Base-by-base conservation (phyloP, 2,113 vertebrate genomes). In the Tupaia chinensis region DNA sequence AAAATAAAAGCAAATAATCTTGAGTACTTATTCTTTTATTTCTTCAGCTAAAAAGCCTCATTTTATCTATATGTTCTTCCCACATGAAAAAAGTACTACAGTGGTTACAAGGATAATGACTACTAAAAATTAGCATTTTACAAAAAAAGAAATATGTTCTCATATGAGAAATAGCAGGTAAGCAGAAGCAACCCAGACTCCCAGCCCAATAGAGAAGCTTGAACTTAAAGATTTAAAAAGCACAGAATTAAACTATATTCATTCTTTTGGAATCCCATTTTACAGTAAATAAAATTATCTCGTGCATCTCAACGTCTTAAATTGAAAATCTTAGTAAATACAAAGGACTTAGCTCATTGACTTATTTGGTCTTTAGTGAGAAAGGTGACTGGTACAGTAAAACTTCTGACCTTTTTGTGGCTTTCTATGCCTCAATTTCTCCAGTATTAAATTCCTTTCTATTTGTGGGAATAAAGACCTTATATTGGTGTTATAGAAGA, bases 41-140 rank as follows among this genome's bases (percentile, higher is more conserved):
- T 77, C n/a, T 88, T 34, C 8, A 93, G 27, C 72, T 88, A 66
- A 93, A 91, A 96, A 92, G 4, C 13, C 27, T 63, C 23, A 7
- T 77, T 81, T 87, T 20, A 65, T 14, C 44, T 60, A 10, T 60
- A 29, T 94, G 9, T 85, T 94, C 4, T 72, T 76, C 17, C 5
- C 23, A 84, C 5, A 79, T 3, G 27, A 14, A 54, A 69, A 65
- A 72, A 58, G 14, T 14, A 56, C 13, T 76, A 11, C 5, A 80
- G 12, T 13, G 34, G 3, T 77, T 77, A 13, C 0, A 74, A 94
- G 12, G 9, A 90, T 5, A 29, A 0, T 83, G 32, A 60, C 2
- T 19, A 79, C 61, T 80, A 87, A 95, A 92, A 97, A 79, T 84
- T 76, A 84, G 70, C 54, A 76, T 66, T 2, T 79, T 65, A 79